These are phyloP conservation scores for Ancistrus triradiatus DNA, from an alignment of 2,113 vertebrate genomes.

Conservation along the genomic window DNA sequence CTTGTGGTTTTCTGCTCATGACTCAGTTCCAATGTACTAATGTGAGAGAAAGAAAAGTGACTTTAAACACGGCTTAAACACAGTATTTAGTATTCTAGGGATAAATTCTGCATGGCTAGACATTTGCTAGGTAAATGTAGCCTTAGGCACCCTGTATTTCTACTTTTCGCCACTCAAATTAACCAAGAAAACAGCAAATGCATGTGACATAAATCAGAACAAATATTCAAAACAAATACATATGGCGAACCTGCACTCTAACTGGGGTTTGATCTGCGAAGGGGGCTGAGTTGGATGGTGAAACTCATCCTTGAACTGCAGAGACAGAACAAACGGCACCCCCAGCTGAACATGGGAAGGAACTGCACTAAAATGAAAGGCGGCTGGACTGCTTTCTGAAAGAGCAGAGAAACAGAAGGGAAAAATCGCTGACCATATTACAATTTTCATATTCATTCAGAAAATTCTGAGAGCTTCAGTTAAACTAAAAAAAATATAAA, in stretches of 20 bases:
- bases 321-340: constrained; percentile 76
- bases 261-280: constrained; percentile 62
- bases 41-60: too few relatives aligned
- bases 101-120: too few relatives aligned
- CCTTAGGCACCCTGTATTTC: too few relatives aligned
- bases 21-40: constrained; percentile 74
- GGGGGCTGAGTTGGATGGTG: constrained; percentile 67
- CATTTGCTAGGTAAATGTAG: too few relatives aligned
- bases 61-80: too few relatives aligned
- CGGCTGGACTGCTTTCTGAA: constrained; percentile 77
- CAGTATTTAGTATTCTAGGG: too few relatives aligned
- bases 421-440: too few relatives aligned
- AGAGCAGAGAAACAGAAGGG: not conserved
- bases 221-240: not conserved
- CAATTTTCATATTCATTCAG: too few relatives aligned
- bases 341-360: constrained; percentile 73
- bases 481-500: not conserved
- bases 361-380: constrained; percentile 65
- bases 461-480: too few relatives aligned
- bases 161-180: too few relatives aligned
- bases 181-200: too few relatives aligned
- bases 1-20: constrained; percentile 60
- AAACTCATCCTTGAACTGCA: constrained; percentile 80
- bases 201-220: too few relatives aligned
- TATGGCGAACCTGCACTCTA: constrained; percentile 74